Conservation (phyloP, 2,888 invertebrate species). For the Cremastinae sp. region DNA sequence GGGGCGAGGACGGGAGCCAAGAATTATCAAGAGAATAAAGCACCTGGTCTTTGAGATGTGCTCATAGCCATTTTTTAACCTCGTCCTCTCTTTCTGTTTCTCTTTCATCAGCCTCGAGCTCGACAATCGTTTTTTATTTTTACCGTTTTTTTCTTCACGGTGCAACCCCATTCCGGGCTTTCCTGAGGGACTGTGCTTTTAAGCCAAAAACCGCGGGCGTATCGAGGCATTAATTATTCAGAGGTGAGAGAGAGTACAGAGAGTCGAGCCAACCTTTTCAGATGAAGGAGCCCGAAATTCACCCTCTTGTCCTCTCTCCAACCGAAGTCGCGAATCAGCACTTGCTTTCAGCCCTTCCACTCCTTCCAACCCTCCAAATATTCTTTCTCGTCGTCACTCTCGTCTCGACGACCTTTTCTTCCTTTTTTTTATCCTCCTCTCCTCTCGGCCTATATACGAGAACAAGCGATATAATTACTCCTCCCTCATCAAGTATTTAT, state of each 20-base stretch:
- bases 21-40: constrained; percentile 52
- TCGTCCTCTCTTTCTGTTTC: constrained; percentile 29
- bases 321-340: constrained; percentile 60
- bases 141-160: not conserved
- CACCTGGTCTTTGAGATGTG: constrained; percentile 37
- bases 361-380: constrained; percentile 37
- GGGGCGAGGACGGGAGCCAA: constrained; percentile 27
- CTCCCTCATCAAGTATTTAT: constrained; percentile 73
- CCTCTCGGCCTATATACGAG: constrained; percentile 21
- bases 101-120: constrained; percentile 11
- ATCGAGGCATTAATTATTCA: constrained; percentile 71
- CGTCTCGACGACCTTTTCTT: constrained; percentile 38
- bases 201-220: constrained; percentile 60
- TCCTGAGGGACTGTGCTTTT: constrained; percentile 55
- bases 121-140: constrained; percentile 3
- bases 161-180: constrained; percentile 32
- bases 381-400: constrained; percentile 44
- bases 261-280: constrained; percentile 64
- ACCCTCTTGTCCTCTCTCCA: constrained; percentile 4
- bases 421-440: constrained; percentile 3
- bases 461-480: constrained; percentile 71
- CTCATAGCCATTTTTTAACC: constrained; percentile 49
- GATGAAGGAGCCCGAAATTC: constrained; percentile 43
- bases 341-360: constrained; percentile 60
- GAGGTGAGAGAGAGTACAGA: constrained; percentile 58